These are phyloP conservation scores for Synanceia verrucosa DNA, from an alignment of 2,797 vertebrate species.

Conservation along the genomic window DNA sequence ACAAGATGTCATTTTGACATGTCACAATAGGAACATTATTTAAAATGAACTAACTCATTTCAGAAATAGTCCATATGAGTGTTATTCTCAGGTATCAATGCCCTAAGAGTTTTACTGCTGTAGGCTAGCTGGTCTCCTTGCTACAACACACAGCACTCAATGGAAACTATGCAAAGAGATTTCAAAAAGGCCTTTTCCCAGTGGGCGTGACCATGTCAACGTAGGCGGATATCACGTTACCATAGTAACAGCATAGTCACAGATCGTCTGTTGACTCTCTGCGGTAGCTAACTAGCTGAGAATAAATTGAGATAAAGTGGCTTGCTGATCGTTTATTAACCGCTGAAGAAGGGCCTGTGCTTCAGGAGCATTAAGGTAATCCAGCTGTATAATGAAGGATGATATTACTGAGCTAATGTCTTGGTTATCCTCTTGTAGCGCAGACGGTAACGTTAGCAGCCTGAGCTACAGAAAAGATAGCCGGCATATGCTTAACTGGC, in stretches of 20 bases:
- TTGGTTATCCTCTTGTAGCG: neutral
- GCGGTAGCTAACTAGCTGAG: neutral
- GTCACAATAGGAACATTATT: too few relatives aligned
- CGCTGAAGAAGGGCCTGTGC: neutral
- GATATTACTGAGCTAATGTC: neutral
- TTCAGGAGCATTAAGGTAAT: conserved; percentile 47
- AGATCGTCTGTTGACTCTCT: conserved; percentile 18
- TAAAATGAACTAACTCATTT: neutral
- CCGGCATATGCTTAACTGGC: accelerated
- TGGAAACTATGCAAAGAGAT: neutral
- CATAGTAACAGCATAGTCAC: conserved; percentile 63
- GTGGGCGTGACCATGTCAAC: conserved; percentile 37
- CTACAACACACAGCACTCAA: neutral
- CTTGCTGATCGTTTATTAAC: neutral
- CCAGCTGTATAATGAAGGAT: neutral
- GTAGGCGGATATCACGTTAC: conserved; percentile 43
- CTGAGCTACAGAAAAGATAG: neutral
- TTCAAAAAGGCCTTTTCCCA: accelerated
- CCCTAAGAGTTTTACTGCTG: too few relatives aligned
- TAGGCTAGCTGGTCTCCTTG: neutral
- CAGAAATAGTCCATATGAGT: neutral
- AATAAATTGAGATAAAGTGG: conserved; percentile 9
- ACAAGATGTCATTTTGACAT: too few relatives aligned
- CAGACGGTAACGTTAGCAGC: conserved; percentile 3
- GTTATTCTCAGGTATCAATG: neutral